Base-by-base conservation (phyloP, 2,113 vertebrate species). In the Menidia beryllina region DNA sequence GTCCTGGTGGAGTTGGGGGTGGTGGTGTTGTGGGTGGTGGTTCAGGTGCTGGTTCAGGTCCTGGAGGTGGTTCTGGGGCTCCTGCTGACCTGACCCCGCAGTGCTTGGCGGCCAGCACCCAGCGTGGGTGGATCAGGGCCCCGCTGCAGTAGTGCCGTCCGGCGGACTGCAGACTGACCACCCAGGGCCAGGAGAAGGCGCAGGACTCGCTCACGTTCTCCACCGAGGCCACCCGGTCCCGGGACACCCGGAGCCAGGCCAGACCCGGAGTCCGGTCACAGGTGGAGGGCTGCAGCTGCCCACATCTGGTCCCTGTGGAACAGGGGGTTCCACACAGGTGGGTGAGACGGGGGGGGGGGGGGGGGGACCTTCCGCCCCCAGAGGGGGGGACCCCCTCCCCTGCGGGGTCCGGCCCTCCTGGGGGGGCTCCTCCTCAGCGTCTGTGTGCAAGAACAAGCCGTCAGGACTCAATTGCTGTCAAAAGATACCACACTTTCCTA, bases 161-260 rank as follows among this genome's bases (percentile, higher is more conserved):
- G 0, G 68, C 43, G 0, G 73, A 53, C 64, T 94, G 91, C 56
- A 96, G 86, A 70, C 95, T 95, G 80, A 94, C 93, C 57, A 94
- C 92, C 95, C 95, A 96, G 0, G 94, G 94, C 94, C 95, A 96
- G 64, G 78, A 61, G 59, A 87, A 85, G 0, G 87, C 86, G 25
- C 76, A 90, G 0, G 92, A 77, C 34, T 91, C 89, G 0, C 82
- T 86, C 21, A 95, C 75, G 2, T 93, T 93, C 24, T 84, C 56
- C 71, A 94, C 84, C 1, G 77, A 65, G 2, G 56, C 24, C 9
- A 9, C 12, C 1, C 79, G 75, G 0, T 54, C 43, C 12, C 45
- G 45, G 0, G 68, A 58, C 34, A 41, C 1, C 0, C 19, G 50
- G 23, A 92, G 50, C 0, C 23, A 14, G 0, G 88, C 83, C 0